phyloP scores from a whole-genome alignment of 2,113 vertebrate genomes.

The Silurus glanis region DNA sequence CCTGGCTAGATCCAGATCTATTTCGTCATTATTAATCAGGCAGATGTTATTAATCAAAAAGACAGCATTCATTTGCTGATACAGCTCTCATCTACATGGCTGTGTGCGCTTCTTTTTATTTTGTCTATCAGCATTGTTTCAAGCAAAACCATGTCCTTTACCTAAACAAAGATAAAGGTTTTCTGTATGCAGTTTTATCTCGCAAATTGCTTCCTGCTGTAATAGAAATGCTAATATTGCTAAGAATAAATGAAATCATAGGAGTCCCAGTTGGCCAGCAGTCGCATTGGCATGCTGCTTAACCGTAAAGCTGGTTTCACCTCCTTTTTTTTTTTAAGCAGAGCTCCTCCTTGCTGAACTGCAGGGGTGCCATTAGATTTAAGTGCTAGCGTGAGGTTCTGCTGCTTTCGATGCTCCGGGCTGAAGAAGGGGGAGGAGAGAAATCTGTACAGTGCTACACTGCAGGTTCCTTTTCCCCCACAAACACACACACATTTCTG shows the following conservation, averaged over 20 bases:
- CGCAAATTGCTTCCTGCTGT: not conserved
- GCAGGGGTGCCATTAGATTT: constrained; percentile 11
- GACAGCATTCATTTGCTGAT: constrained; percentile 19
- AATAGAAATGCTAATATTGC: not conserved
- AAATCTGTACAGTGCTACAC: constrained; percentile 2
- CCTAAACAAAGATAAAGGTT: not conserved
- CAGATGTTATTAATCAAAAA: constrained; percentile 19
- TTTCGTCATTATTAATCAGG: not conserved
- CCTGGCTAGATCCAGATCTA: not conserved
- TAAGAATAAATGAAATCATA: not conserved
- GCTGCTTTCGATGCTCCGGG: not conserved
- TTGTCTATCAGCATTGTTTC: not conserved
- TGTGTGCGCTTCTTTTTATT: not conserved
- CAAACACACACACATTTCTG: not conserved
- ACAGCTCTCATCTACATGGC: not conserved
- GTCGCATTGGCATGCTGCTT: not conserved
- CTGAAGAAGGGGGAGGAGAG: constrained; percentile 24
- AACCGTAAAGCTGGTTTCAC: not conserved
- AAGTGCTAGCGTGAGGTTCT: not conserved
- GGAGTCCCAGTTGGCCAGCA: not conserved
- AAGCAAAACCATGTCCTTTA: not conserved
- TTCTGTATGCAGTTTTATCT: not conserved
- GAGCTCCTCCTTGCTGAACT: not conserved
- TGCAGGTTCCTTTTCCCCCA: not conserved
- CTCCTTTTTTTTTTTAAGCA: not conserved